Evolutionary conservation across 92 coral and sea anemone species (phyloP), one percentile per base, ranked within the genome.

Genomic region (Hydrozoanthus gracilis): DNA sequence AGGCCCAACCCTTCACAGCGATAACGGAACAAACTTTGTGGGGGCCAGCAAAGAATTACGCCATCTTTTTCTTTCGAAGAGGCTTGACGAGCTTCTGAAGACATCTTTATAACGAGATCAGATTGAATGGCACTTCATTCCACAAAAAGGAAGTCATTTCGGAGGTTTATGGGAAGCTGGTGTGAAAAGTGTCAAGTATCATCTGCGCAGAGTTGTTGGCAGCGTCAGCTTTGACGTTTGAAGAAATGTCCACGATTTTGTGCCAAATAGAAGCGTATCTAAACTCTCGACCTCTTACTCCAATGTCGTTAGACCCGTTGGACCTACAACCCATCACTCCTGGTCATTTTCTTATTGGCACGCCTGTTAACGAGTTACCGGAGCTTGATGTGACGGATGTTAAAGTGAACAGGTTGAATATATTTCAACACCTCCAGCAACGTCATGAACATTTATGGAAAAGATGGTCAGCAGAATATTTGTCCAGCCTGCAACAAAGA

Each of bases 121-220:
- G 14, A 13, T 54, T 8, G 14, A 8, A 7, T 78, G 90, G 87
- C 71, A 88, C 5, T 71, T 70, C 60, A 82, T 77, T 45, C 88
- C 88, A 20, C 79, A 87, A 44, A 87, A 64, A 50, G 87, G 88
- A 51, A 87, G 89, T 44, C 93, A 91, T 47, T 86, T 74, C 78
- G 93, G 93, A 14, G 85, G 87, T 13, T 83, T 88, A 46, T 91
- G 92, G 94, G 94, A 91, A 64, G 82, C 76, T 39, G 92, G 88
- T 6, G 90, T 86, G 44, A 92, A 86, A 51, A 84, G 88, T 82
- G 86, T 87, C 72, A 89, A 92, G 46, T 82, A 39, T 10, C 90
- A 89, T 69, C 83, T 92, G 70, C 45, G 65, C 61, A 50, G 91
- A 47, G 84, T 89, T 3, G 84, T 92, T 12, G 90, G 95, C 6